Conservation (phyloP, 2,797 vertebrate species). For the Buphagus erythrorhynchus region DNA sequence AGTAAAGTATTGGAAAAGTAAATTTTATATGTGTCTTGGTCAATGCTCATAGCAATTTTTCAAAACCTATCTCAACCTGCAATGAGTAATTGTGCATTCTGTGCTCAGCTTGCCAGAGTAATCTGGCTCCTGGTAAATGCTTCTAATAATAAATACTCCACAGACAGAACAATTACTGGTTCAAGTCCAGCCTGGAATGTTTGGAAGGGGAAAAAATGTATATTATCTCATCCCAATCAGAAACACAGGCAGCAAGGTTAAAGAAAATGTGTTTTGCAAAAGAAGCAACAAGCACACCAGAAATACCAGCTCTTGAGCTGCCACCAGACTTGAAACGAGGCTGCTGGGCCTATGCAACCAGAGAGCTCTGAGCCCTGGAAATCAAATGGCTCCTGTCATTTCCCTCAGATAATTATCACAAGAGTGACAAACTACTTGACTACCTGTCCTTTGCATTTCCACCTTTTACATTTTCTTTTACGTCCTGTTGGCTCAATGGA, state of each 20-base stretch:
- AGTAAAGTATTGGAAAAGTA: neutral
- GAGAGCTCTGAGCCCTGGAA: neutral
- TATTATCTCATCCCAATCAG: neutral
- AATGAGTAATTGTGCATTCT: neutral
- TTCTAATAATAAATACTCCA: conserved; percentile 16
- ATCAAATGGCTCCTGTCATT: neutral
- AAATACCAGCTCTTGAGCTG: neutral
- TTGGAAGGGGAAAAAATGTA: neutral
- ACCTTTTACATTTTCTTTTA: neutral
- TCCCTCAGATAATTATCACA: neutral
- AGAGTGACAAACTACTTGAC: neutral
- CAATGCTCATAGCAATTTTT: neutral
- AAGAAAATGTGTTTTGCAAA: neutral
- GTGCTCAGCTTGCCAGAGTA: neutral
- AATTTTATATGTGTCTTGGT: neutral
- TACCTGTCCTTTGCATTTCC: neutral
- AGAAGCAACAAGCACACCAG: neutral
- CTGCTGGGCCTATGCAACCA: neutral
- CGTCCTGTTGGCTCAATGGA: neutral
- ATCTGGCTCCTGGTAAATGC: neutral
- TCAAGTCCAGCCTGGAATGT: neutral
- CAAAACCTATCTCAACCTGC: neutral
- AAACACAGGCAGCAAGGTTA: neutral
- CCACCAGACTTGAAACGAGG: neutral
- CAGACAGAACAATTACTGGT: conserved; percentile 14